A percentile compares a stretch with the other conserved stretches of the same genome.
phyloP scores from a whole-genome alignment of 2,113 vertebrate species.

The Stegostoma tigrinum region DNA sequence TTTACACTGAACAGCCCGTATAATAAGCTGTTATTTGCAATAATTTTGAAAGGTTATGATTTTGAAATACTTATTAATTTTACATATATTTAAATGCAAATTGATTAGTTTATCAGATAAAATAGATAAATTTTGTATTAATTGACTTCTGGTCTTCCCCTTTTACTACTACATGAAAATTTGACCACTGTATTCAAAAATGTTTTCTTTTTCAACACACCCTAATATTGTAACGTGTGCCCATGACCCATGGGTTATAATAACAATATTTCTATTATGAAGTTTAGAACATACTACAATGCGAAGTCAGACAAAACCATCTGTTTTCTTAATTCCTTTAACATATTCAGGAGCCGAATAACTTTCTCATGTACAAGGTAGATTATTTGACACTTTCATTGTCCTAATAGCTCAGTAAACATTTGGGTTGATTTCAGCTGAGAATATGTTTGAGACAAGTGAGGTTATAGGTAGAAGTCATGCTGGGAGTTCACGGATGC shows the following conservation, averaged over 20 bases:
- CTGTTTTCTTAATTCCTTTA: background rate
- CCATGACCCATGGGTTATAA: background rate
- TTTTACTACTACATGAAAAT: background rate
- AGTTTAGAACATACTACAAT: background rate
- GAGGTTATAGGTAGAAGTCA: too few species aligned
- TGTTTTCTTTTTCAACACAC: background rate
- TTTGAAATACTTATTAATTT: background rate
- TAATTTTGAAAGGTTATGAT: background rate
- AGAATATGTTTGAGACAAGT: too few species aligned
- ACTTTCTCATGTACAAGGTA: too few species aligned
- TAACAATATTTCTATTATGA: background rate
- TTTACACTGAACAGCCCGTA: background rate
- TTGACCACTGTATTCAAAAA: background rate
- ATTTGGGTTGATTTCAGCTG: too few species aligned
- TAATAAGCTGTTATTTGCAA: background rate
- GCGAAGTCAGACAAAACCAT: background rate
- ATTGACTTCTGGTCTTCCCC: background rate
- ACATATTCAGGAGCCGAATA: background rate
- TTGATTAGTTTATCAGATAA: background rate
- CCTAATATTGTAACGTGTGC: background rate
- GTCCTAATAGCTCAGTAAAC: too few species aligned
- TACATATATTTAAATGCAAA: background rate
- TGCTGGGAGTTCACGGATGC: too few species aligned
- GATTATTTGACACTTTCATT: too few species aligned
- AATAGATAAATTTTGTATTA: background rate